Percentiles rank a stretch among this genome's conserved stretches.
phyloP scores from a whole-genome alignment of 1,140 invertebrate species.

The Drosophila parabipectinata region DNA sequence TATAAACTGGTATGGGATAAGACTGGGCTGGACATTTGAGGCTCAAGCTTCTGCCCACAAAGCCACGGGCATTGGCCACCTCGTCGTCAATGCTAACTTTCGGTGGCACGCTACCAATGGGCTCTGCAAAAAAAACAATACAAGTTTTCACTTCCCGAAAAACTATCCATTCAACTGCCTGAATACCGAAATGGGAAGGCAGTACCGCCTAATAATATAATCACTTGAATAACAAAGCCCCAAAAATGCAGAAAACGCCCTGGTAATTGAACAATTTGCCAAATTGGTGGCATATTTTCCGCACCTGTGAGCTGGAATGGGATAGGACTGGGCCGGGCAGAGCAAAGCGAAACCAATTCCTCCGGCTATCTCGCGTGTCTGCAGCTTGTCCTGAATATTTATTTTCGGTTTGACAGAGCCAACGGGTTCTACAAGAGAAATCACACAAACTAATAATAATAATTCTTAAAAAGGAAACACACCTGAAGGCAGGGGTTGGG shows the following conservation, averaged over 20 bases:
- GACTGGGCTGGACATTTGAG: slow-evolving; percentile 88
- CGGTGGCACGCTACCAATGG: slow-evolving; percentile 90
- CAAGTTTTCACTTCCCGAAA: not conserved
- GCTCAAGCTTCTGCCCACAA: slow-evolving; percentile 84
- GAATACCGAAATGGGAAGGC: slow-evolving; percentile 25
- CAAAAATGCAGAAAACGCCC: slow-evolving; percentile 11
- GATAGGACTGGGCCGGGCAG: slow-evolving; percentile 89
- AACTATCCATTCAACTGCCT: slow-evolving; percentile 36
- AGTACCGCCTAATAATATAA: slow-evolving; percentile 44
- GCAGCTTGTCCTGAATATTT: slow-evolving; percentile 85
- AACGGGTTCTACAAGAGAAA: slow-evolving; percentile 87
- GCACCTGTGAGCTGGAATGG: slow-evolving; percentile 89
- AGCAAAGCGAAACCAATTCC: slow-evolving; percentile 85
- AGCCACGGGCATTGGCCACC: slow-evolving; percentile 86
- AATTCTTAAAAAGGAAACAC: slow-evolving; percentile 60
- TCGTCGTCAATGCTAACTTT: slow-evolving; percentile 90
- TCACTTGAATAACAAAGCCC: slow-evolving; percentile 41
- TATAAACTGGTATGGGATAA: slow-evolving; percentile 87
- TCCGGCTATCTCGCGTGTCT: slow-evolving; percentile 75
- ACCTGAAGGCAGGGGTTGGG: slow-evolving; percentile 90
- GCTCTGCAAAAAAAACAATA: slow-evolving; percentile 85
- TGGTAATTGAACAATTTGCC: slow-evolving; percentile 51
- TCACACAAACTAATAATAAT: slow-evolving; percentile 18
- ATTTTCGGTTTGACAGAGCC: slow-evolving; percentile 89
- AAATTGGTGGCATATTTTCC: slow-evolving; percentile 57